A percentile compares a stretch with the other conserved stretches of the same genome.
These are phyloP conservation scores for Urocyon cinereoargenteus DNA, from an alignment of 2,797 vertebrate species.

Conservation along the genomic window DNA sequence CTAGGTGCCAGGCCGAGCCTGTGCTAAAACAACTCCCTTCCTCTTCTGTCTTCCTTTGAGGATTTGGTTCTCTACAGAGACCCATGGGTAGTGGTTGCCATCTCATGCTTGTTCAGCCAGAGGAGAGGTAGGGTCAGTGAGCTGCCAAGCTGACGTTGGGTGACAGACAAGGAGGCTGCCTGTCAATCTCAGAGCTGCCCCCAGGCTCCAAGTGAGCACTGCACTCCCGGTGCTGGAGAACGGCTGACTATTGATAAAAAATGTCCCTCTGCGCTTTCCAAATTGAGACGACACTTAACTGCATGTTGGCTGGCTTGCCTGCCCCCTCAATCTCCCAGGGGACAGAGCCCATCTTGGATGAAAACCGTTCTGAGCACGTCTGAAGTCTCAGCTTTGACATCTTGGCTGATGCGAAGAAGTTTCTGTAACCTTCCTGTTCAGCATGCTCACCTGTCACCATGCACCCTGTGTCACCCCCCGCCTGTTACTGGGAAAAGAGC, in stretches of 20 bases:
- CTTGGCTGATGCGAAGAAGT: slow-evolving; percentile 70
- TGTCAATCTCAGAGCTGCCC: slow-evolving; percentile 73
- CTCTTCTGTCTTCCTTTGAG: neutral
- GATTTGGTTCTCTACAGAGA: slow-evolving; percentile 39
- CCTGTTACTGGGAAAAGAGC: neutral
- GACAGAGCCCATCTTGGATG: slow-evolving; percentile 64
- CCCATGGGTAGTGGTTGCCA: slow-evolving; percentile 49
- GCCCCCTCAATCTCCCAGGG: slow-evolving; percentile 46
- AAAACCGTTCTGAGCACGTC: slow-evolving; percentile 65
- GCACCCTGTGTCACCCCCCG: neutral
- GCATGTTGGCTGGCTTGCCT: slow-evolving; percentile 66
- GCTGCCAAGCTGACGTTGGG: slow-evolving; percentile 60
- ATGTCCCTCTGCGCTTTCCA: slow-evolving; percentile 70
- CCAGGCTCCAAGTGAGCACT: slow-evolving; percentile 57
- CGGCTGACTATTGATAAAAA: slow-evolving; percentile 69
- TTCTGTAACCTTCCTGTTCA: slow-evolving; percentile 73
- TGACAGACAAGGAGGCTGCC: slow-evolving; percentile 62
- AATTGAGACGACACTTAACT: slow-evolving; percentile 78
- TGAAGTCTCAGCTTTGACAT: slow-evolving; percentile 77
- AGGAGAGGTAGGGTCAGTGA: slow-evolving; percentile 72
- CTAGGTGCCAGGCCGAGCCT: neutral
- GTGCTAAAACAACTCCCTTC: neutral
- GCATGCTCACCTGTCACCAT: slow-evolving; percentile 60
- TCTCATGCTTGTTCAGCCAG: slow-evolving; percentile 37
- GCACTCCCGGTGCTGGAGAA: slow-evolving; percentile 54